Conservation (phyloP, 2,113 vertebrate genomes). For the Mormyrus iriodes region DNA sequence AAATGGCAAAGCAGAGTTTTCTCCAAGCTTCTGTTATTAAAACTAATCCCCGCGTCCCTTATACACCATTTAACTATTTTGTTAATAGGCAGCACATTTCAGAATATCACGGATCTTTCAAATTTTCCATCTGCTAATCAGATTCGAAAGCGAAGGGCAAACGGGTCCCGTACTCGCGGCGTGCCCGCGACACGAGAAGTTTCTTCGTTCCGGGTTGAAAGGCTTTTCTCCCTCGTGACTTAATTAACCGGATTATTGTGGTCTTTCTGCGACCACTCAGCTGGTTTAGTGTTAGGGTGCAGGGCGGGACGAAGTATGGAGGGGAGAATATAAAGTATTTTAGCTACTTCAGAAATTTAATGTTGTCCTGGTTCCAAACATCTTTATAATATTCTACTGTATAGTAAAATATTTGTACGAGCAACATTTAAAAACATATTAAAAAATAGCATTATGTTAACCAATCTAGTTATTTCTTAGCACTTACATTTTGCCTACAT, state of each 20-base stretch:
- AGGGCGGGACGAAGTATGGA: background rate
- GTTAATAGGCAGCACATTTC: constrained; percentile 22
- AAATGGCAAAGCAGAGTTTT: background rate
- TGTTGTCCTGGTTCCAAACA: background rate
- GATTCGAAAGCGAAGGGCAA: constrained; percentile 53
- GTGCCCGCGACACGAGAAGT: constrained; percentile 56
- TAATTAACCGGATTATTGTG: constrained; percentile 98
- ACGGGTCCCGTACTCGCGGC: constrained; percentile 54
- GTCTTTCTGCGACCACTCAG: constrained; percentile 72
- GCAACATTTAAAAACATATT: background rate
- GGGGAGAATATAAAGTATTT: background rate
- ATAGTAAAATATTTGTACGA: background rate
- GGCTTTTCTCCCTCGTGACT: constrained; percentile 79
- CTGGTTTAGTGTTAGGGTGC: constrained; percentile 55
- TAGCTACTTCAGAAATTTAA: background rate
- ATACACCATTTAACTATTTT: constrained; percentile 44
- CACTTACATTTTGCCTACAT: background rate
- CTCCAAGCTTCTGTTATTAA: background rate
- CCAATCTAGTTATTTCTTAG: background rate
- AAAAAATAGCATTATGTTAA: background rate
- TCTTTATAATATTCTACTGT: background rate
- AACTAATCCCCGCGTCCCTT: background rate
- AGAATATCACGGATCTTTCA: constrained; percentile 60
- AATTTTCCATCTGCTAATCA: constrained; percentile 68
- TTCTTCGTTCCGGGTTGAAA: constrained; percentile 65